Base-by-base conservation (phyloP, 2,113 vertebrate genomes). In the Peromyscus polionotus region DNA sequence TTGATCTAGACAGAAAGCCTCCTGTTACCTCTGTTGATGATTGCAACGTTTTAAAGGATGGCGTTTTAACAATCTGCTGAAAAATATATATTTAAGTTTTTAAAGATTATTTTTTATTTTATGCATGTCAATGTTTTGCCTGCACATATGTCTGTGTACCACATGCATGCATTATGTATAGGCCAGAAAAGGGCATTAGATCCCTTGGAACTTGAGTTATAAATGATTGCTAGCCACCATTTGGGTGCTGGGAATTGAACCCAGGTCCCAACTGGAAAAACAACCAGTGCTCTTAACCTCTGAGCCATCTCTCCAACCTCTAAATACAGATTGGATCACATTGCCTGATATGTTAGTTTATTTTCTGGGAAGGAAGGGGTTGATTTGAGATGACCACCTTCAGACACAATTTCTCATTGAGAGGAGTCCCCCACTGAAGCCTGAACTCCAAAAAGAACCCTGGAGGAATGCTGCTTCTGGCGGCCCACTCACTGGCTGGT, bases 1-100 rank as follows among this genome's bases (percentile, higher is more conserved):
- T 63, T 89, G 12, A 84, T 91, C 68, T 28, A 72, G 70, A 91
- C 10, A 33, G 94, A 88, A 81, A 95, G 65, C 16, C 24, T 57
- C 87, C 85, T 54, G 0, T 17, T 6, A 5, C 51, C 13, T 92
- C 80, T 33, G 14, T 5, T 73, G 7, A 39, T 81, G 31, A 76
- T 76, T 6, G 31, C 48, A 75, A n/a, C 26, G 10, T 42, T 84
- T 88, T 19, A 28, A 57, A n/a, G 19, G 24, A n/a, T 51, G 45
- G 17, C 17, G 1, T 22, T 77, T 95, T 76, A 54, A 11, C 14
- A 16, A 51, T 83, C 48, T 22, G 93, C 91, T 81, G 51, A 67
- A 93, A 93, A 73, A 89, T 45, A 63, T 31, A 8, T 61, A n/a
- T 65, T 65, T 65, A 45, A 4, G 4, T 3, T 85, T 85, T 65